These are phyloP conservation scores for Rotaria socialis DNA, from an alignment of 2,888 invertebrate genomes.

Conservation along the genomic window DNA sequence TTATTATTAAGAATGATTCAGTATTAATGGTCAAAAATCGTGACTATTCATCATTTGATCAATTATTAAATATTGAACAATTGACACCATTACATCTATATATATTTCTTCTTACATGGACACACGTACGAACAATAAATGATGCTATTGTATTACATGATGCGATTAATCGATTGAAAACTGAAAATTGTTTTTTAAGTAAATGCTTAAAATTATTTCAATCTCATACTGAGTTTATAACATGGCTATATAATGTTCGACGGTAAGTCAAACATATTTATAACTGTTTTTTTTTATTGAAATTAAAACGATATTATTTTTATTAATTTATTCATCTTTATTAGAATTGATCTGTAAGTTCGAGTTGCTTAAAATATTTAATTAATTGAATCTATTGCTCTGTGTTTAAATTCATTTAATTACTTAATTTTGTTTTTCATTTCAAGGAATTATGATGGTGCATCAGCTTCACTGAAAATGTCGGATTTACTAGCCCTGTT, in stretches of 20 bases:
- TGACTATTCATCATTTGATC: constrained; percentile 36
- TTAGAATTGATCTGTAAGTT: constrained; percentile 17
- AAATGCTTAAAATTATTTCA: constrained; percentile 20
- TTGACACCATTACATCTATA: neutral
- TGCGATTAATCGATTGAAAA: neutral
- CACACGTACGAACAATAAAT: constrained; percentile 9
- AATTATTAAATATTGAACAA: constrained; percentile 25
- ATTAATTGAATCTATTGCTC: neutral
- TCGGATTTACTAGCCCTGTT: neutral
- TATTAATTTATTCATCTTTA: neutral
- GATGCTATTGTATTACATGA: constrained; percentile 23
- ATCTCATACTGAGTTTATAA: constrained; percentile 30
- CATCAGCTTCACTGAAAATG: neutral
- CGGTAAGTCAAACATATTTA: neutral
- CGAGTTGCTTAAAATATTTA: neutral
- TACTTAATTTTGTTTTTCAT: neutral
- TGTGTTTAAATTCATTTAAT: too few relatives aligned
- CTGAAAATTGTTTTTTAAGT: neutral
- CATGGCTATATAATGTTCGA: constrained; percentile 15
- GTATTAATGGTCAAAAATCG: constrained; percentile 12
- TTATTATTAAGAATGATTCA: neutral
- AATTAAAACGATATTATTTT: neutral
- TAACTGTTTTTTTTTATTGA: too few relatives aligned
- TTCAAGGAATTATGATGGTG: constrained; percentile 3
- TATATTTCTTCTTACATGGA: constrained; percentile 17